Conservation (phyloP, 2,888 invertebrate genomes). For the Carabus problematicus region DNA sequence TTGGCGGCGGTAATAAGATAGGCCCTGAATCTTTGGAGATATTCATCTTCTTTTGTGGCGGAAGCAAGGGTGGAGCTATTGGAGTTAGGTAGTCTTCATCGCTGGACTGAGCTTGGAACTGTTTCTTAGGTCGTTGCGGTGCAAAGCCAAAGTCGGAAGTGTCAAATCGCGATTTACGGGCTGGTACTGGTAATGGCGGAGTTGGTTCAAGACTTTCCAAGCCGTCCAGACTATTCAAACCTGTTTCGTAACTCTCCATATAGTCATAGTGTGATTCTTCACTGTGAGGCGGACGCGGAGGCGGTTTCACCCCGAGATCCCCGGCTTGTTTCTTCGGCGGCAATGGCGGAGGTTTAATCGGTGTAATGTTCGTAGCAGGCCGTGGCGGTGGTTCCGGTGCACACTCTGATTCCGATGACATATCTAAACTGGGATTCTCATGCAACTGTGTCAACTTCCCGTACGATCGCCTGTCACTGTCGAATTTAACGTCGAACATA, state of each 20-base stretch:
- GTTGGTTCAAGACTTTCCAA: conserved; percentile 55
- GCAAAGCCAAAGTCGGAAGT: conserved; percentile 54
- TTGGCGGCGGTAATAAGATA: conserved; percentile 63
- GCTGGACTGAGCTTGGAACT: conserved; percentile 49
- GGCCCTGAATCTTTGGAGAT: conserved; percentile 53
- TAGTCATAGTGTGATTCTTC: conserved; percentile 65
- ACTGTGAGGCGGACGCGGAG: conserved; percentile 68
- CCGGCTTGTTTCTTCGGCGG: conserved; percentile 73
- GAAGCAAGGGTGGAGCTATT: conserved; percentile 63
- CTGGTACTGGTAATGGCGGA: conserved; percentile 70
- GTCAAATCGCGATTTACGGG: conserved; percentile 62
- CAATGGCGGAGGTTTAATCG: conserved; percentile 75
- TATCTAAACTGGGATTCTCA: conserved; percentile 55
- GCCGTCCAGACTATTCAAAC: conserved; percentile 44
- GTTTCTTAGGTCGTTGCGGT: conserved; percentile 59
- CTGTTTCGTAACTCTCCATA: conserved; percentile 60
- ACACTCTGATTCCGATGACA: conserved; percentile 56
- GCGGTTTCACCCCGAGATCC: conserved; percentile 68
- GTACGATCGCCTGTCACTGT: conserved; percentile 31
- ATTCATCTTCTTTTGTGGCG: conserved; percentile 54
- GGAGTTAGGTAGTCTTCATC: conserved; percentile 75
- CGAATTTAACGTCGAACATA: conserved; percentile 56
- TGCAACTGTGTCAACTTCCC: conserved; percentile 49
- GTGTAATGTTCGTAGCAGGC: conserved; percentile 66
- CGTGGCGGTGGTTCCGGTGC: conserved; percentile 75